Base-by-base conservation (phyloP, 2,113 vertebrate species). In the Etheostoma cragini region DNA sequence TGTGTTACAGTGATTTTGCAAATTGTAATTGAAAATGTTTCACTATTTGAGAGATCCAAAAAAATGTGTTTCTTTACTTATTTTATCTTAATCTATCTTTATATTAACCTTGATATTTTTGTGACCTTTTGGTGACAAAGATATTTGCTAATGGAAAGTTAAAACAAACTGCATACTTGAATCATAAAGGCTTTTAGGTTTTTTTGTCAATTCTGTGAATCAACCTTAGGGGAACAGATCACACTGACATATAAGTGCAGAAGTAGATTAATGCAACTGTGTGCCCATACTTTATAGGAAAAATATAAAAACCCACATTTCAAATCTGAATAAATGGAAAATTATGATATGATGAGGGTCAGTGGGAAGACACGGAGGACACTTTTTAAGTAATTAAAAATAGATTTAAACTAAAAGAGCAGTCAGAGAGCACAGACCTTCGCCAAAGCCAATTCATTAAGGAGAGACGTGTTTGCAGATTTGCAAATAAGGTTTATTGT, bases 81-180 rank as follows among this genome's bases (percentile, higher is more conserved):
- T 75, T 71, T 67, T 42, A 21, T 76, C n/a, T n/a, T 24, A 24
- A 82, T 75, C 22, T 50, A 12, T 15, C 22, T 70, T 69, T 6
- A 63, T 61, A 26, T 57, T 54, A 58, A 70, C 58, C 62, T 72
- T 53, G 16, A 58, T 46, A 30, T n/a, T 2, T 45, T 6, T 33
- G n/a, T n/a, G n/a, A n/a, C 6, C 19, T 54, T 72, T 42, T 33
- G 52, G 30, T 38, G 45, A 71, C 71, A 61, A 13, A 78, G 61
- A 81, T 22, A 46, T 72, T 81, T 69, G 38, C 14, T 26, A 26
- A 61, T 50, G 17, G 35, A 21, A 76, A 81, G 66, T 11, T 8
- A 53, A 81, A 81, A 65, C 26, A 80, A 46, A 57, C 62, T 56
- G 13, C 30, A 60, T 50, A 22, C 45, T 79, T 52, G 3, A 38